Evolutionary conservation across 2,888 invertebrate genomes (phyloP).

Genomic region (Lithosia quadra): DNA sequence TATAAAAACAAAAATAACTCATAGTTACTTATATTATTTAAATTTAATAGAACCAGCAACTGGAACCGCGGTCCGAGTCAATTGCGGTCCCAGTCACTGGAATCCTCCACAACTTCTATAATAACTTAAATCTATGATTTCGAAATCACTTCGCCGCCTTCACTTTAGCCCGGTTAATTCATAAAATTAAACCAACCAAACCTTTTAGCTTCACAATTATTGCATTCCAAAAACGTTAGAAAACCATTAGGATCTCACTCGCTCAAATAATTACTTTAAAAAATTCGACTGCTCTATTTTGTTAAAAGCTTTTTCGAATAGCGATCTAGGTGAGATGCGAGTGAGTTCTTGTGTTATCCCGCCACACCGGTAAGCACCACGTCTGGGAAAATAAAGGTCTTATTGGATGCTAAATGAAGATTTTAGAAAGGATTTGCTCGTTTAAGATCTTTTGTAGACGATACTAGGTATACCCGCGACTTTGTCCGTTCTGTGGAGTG

Average conservation of each 20-base stretch:
- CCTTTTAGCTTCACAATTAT: conserved; percentile 38
- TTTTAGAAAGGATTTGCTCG: conserved; percentile 35
- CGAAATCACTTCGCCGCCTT: conserved; percentile 13
- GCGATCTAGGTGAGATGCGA: conserved; percentile 46
- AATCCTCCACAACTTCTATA: background rate
- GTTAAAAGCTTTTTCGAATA: conserved; percentile 64
- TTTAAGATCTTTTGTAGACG: background rate
- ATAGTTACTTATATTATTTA: too few species aligned
- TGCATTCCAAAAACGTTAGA: conserved; percentile 35
- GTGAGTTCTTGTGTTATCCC: conserved; percentile 38
- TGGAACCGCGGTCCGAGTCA: too few species aligned
- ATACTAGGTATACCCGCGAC: background rate
- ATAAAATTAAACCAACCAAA: conserved; percentile 22
- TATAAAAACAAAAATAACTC: too few species aligned
- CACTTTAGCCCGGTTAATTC: conserved; percentile 23
- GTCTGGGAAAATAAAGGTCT: conserved; percentile 52
- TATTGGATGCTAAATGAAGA: conserved; percentile 50
- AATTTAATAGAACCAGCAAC: too few species aligned
- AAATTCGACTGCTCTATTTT: conserved; percentile 55
- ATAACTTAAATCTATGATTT: background rate
- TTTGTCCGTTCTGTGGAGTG: too few species aligned
- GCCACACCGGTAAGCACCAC: conserved; percentile 40
- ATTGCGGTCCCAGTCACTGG: too few species aligned
- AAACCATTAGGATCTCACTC: conserved; percentile 42
- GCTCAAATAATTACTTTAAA: conserved; percentile 57